Evolutionary conservation across 2,113 vertebrate genomes (phyloP).

Genomic region (Ondatra zibethicus): DNA sequence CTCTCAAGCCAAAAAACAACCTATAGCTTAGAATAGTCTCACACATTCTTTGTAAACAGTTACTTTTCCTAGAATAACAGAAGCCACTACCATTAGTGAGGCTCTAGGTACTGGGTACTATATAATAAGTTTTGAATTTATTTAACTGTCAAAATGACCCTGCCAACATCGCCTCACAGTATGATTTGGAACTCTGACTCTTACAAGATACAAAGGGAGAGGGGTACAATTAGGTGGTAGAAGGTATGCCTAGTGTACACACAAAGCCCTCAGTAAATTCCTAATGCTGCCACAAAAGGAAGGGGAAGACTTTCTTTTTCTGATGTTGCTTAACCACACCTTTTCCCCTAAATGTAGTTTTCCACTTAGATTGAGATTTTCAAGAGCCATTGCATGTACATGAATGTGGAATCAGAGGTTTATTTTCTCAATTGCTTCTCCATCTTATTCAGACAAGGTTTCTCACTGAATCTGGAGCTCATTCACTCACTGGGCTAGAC

Average conservation of each 20-base stretch:
- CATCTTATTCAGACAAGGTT: neutral
- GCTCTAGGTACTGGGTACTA: neutral
- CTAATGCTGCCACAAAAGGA: neutral
- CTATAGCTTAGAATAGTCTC: constrained; percentile 39
- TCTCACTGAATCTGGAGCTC: neutral
- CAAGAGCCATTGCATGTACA: neutral
- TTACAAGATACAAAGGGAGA: neutral
- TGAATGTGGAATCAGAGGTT: neutral
- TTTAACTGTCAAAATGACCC: constrained; percentile 57
- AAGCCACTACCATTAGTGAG: constrained; percentile 47
- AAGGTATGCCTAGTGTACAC: neutral
- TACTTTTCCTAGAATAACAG: constrained; percentile 47
- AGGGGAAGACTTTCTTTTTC: neutral
- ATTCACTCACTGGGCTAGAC: neutral
- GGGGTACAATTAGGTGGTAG: neutral
- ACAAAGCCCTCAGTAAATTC: neutral
- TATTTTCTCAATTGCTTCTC: neutral
- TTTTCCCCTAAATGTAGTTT: neutral
- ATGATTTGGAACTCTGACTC: neutral
- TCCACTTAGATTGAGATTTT: neutral
- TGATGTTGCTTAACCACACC: neutral
- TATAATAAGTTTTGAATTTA: constrained; percentile 17
- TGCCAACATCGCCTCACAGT: neutral
- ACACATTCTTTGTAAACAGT: constrained; percentile 31
- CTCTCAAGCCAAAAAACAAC: constrained; percentile 39